Base-by-base conservation (phyloP, 1,140 invertebrate genomes). In the Aphaenogaster floridana region DNA sequence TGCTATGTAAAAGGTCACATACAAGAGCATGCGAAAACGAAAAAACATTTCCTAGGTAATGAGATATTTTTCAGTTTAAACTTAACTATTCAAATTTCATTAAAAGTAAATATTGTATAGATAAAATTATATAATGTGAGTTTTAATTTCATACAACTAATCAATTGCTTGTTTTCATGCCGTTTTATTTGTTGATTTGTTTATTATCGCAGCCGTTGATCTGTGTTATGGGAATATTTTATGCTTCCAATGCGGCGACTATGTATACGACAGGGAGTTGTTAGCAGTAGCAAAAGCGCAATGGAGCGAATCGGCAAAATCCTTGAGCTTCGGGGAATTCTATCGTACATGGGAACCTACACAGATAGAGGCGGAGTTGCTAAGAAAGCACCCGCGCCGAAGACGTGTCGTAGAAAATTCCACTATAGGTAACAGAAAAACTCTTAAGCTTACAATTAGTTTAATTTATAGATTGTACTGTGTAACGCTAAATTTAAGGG, bases 161-260 rank as follows among this genome's bases (percentile, higher is more conserved):
- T 86, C 39, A n/a, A 45, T 45, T 59, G 0, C 9, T 5, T 54
- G 21, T 34, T 59, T 57, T 34, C 0, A 59, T 59, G n/a, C 28
- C 0, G 11, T 69, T 68, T 77, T 68, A 34, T 89, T 93, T 87
- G 9, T 34, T 28, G 4, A 54, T 17, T 54, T 17, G 1, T 57
- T 63, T 54, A 17, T 52, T 11, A 84, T 91, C 89, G 3, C 90
- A 96, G 97, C 98, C 83, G 96, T 99, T 86, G 99, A 99, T 94
- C 95, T 99, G 17, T 97, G 96, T 52, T 98, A 98, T 95, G 99
- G 99, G 64, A 97, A 98, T 93, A 96, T 99, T n/a, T 97, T 97
- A 94, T 99, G 99, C 96, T 97, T 97, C 94, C 96, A 97, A 94
- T 99, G 99, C 94, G 96, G 97, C 71, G 99, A 99, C 95, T 99